These are phyloP conservation scores for Heteronetta atricapilla DNA, from an alignment of 2,113 vertebrate species.

Conservation along the genomic window DNA sequence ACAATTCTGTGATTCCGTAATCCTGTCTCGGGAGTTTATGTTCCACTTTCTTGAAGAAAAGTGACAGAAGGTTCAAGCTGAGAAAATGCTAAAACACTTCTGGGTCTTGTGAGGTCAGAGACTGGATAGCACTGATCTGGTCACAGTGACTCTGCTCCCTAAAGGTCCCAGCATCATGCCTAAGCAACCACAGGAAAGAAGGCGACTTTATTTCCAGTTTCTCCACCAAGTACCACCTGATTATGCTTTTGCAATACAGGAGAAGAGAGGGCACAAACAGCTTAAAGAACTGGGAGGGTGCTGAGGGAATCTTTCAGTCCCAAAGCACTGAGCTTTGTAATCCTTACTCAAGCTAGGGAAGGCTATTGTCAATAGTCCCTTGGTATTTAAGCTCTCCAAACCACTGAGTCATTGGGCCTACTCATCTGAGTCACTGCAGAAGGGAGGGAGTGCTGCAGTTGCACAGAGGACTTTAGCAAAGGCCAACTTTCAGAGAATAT, in stretches of 20 bases:
- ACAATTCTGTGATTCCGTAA: too few relatives aligned
- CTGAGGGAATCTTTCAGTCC: not conserved
- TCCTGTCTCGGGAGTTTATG: not conserved
- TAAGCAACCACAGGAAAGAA: not conserved
- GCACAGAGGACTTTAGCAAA: not conserved
- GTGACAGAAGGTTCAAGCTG: not conserved
- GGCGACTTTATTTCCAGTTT: not conserved
- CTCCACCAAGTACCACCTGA: not conserved
- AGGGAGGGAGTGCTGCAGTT: not conserved
- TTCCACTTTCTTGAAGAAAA: not conserved
- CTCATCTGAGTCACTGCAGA: constrained; percentile 48
- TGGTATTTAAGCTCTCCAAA: constrained; percentile 60
- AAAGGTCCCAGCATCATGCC: not conserved
- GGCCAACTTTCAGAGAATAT: not conserved
- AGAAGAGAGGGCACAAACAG: not conserved
- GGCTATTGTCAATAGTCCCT: constrained; percentile 27
- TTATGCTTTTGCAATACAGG: not conserved
- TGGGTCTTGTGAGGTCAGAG: not conserved
- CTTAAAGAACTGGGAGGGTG: not conserved
- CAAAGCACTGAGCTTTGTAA: constrained; percentile 8
- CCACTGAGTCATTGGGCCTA: constrained; percentile 59
- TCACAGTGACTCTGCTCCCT: not conserved
- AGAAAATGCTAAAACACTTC: not conserved
- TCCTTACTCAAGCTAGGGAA: constrained; percentile 22
- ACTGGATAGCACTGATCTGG: not conserved